Conservation (phyloP, 2,113 vertebrate species). For the Nansenia antarctica region DNA sequence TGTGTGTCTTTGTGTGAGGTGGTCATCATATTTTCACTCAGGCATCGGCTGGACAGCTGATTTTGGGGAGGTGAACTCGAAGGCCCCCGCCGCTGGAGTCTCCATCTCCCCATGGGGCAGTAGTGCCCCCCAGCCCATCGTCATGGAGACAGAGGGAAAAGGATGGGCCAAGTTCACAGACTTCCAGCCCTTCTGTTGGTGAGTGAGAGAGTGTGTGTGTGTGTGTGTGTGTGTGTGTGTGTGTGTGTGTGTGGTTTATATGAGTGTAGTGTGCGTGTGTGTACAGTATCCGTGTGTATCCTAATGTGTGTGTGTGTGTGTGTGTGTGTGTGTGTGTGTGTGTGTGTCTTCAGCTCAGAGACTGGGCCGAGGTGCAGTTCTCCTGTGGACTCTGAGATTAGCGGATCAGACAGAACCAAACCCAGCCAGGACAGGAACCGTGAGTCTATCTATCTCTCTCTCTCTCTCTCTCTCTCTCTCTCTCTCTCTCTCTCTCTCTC, state of each 20-base stretch:
- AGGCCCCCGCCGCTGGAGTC: conserved; percentile 59
- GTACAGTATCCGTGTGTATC: too few relatives aligned
- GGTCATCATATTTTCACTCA: conserved; percentile 33
- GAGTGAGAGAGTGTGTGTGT: conserved; percentile 35
- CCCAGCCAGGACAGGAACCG: conserved; percentile 74
- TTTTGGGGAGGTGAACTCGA: conserved; percentile 79
- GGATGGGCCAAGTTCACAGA: conserved; percentile 93
- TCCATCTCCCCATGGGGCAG: conserved; percentile 35
- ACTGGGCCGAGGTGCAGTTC: conserved; percentile 87
- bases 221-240: not conserved
- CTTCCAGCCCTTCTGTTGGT: conserved; percentile 97
- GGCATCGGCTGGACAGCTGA: conserved; percentile 81
- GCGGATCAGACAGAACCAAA: conserved; percentile 47
- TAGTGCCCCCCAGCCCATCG: conserved; percentile 52
- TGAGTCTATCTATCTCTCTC: conserved; percentile 55
- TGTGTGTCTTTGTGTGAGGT: conserved; percentile 19
- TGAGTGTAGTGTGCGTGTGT: conserved; percentile 4
- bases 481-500: not conserved
- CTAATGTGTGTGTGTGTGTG: too few relatives aligned
- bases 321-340: not conserved
- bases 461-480: too few relatives aligned
- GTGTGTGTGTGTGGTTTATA: not conserved
- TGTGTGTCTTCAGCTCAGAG: conserved; percentile 81
- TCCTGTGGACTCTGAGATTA: conserved; percentile 75
- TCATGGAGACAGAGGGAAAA: conserved; percentile 77